phyloP scores from a whole-genome alignment of 2,797 vertebrate genomes.

The Danio choprae region DNA sequence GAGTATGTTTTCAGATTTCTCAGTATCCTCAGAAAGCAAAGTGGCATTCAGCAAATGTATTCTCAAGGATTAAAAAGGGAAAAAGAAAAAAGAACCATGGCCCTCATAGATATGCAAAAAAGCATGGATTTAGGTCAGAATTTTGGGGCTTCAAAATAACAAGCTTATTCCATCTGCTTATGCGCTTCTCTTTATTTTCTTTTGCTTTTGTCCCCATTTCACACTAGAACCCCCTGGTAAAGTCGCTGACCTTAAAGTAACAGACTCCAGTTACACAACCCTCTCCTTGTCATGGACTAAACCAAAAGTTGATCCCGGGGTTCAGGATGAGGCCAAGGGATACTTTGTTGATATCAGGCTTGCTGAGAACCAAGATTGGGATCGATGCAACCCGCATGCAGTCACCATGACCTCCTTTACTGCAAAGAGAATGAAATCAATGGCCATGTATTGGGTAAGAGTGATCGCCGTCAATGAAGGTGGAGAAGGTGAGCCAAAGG shows the following conservation, averaged over 20 bases:
- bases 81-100: neutral
- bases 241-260: slow-evolving; percentile 85
- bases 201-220: neutral
- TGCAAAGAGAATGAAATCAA: slow-evolving; percentile 82
- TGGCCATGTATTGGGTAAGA: slow-evolving; percentile 84
- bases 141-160: neutral
- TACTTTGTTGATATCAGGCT: slow-evolving; percentile 87
- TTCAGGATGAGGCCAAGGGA: slow-evolving; percentile 80
- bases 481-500: slow-evolving; percentile 76
- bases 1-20: slow-evolving; percentile 64
- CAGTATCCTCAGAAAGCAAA: slow-evolving; percentile 12
- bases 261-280: slow-evolving; percentile 81
- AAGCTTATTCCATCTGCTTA: neutral
- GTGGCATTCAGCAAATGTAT: neutral
- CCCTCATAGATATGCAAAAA: slow-evolving; percentile 25
- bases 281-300: slow-evolving; percentile 85
- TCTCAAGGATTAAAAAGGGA: neutral
- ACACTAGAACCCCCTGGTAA: slow-evolving; percentile 85
- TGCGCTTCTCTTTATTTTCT: slow-evolving; percentile 7
- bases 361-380: slow-evolving; percentile 82
- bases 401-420: slow-evolving; percentile 76
- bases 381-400: slow-evolving; percentile 78
- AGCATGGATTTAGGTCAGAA: slow-evolving; percentile 5
- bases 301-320: slow-evolving; percentile 75
- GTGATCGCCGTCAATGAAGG: slow-evolving; percentile 80